Evolutionary conservation across 2,113 vertebrate species (phyloP).

Genomic region (Atherinomorus stipes): DNA sequence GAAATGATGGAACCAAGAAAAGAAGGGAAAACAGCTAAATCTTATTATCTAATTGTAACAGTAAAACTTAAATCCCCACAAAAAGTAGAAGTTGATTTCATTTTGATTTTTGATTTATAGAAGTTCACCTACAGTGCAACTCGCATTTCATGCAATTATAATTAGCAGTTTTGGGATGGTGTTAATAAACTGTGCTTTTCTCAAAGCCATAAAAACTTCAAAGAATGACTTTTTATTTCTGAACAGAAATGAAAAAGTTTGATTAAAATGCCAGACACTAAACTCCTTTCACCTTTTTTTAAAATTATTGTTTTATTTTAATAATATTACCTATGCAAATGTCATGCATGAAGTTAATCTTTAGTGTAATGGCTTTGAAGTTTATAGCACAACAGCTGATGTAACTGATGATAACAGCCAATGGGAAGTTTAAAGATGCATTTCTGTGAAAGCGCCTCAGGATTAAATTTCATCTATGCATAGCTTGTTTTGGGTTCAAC

Average conservation of each 20-base stretch:
- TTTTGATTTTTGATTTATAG: slow-evolving; percentile 34
- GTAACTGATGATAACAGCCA: background rate
- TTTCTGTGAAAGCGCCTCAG: background rate
- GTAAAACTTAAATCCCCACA: background rate
- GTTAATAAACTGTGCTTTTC: background rate
- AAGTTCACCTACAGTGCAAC: slow-evolving; percentile 1
- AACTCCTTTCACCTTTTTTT: background rate
- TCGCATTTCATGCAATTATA: slow-evolving; percentile 13
- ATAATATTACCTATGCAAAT: background rate
- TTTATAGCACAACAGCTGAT: background rate
- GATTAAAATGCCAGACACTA: slow-evolving; percentile 8
- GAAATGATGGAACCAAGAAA: background rate
- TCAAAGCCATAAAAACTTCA: slow-evolving; percentile 21
- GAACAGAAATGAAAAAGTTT: slow-evolving; percentile 1
- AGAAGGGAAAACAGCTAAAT: background rate
- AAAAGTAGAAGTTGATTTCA: slow-evolving; percentile 32
- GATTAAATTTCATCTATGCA: too few species aligned
- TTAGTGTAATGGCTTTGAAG: background rate
- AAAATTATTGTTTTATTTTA: background rate
- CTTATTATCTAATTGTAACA: slow-evolving; percentile 2
- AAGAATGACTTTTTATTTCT: background rate
- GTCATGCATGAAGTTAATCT: background rate
- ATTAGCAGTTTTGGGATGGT: slow-evolving; percentile 15
- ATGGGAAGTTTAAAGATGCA: slow-evolving; percentile 4
- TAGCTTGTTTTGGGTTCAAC: too few species aligned